Conservation (phyloP, 2,113 vertebrate species). For the Nothobranchius kuhntae region DNA sequence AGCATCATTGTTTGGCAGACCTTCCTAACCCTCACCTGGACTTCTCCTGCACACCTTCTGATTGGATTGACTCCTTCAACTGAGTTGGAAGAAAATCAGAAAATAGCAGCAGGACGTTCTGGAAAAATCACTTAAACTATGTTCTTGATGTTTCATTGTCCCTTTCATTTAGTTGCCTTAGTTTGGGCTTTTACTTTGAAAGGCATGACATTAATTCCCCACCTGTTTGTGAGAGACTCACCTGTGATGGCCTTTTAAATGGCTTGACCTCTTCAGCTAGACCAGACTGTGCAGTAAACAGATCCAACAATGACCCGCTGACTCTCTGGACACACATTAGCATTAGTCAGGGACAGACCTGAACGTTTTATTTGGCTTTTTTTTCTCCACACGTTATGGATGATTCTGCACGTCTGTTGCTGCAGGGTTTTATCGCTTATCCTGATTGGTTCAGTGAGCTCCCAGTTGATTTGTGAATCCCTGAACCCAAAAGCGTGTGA, state of each 20-base stretch:
- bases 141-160: not conserved
- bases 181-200: not conserved
- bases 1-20: too few relatives aligned
- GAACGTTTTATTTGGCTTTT: too few relatives aligned
- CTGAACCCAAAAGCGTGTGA: too few relatives aligned
- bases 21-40: not conserved
- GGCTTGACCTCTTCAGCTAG: slow-evolving; percentile 59
- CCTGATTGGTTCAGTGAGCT: too few relatives aligned
- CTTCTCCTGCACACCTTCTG: not conserved
- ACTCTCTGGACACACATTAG: too few relatives aligned
- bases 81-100: slow-evolving; percentile 8
- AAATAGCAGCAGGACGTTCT: not conserved
- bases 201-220: not conserved
- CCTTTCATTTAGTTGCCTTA: not conserved
- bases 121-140: not conserved
- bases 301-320: slow-evolving; percentile 8
- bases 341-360: too few relatives aligned
- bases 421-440: too few relatives aligned
- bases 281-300: slow-evolving; percentile 37
- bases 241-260: slow-evolving; percentile 38
- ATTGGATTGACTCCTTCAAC: slow-evolving; percentile 23
- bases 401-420: too few relatives aligned
- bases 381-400: too few relatives aligned
- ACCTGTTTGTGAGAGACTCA: slow-evolving; percentile 3
- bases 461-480: too few relatives aligned